Conservation (phyloP, 2,888 invertebrate species). For the Cecidostiba fungosa region DNA sequence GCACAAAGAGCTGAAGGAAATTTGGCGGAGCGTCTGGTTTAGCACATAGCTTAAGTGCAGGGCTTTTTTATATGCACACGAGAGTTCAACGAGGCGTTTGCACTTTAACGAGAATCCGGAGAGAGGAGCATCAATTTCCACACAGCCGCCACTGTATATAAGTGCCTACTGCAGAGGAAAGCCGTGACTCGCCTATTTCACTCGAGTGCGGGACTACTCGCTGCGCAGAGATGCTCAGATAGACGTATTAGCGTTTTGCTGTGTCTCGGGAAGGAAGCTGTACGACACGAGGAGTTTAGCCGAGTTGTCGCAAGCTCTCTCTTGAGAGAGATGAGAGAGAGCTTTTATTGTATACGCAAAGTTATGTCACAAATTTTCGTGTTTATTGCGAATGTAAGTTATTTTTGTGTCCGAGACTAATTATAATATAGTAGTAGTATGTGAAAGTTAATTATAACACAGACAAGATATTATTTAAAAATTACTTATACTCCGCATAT, state of each 20-base stretch:
- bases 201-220: conserved; percentile 18
- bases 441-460: too few species aligned
- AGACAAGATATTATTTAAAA: too few species aligned
- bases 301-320: background rate
- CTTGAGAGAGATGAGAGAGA: background rate
- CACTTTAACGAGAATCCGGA: conserved; percentile 50
- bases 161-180: background rate
- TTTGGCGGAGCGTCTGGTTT: background rate
- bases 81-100: conserved; percentile 47
- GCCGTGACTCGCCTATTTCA: conserved; percentile 31
- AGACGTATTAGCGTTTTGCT: conserved; percentile 38
- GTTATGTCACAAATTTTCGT: too few species aligned
- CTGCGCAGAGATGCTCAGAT: conserved; percentile 12
- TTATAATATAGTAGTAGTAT: too few species aligned
- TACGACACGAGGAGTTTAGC: background rate
- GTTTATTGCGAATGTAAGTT: too few species aligned
- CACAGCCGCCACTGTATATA: conserved; percentile 2
- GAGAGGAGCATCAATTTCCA: conserved; percentile 36
- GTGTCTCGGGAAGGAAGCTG: background rate
- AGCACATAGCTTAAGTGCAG: background rate
- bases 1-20: background rate
- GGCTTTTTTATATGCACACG: conserved; percentile 12
- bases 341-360: too few species aligned
- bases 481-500: too few species aligned
- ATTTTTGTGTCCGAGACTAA: too few species aligned